These are phyloP conservation scores for Toxotes chatareus DNA, from an alignment of 2,113 vertebrate genomes.

Conservation along the genomic window DNA sequence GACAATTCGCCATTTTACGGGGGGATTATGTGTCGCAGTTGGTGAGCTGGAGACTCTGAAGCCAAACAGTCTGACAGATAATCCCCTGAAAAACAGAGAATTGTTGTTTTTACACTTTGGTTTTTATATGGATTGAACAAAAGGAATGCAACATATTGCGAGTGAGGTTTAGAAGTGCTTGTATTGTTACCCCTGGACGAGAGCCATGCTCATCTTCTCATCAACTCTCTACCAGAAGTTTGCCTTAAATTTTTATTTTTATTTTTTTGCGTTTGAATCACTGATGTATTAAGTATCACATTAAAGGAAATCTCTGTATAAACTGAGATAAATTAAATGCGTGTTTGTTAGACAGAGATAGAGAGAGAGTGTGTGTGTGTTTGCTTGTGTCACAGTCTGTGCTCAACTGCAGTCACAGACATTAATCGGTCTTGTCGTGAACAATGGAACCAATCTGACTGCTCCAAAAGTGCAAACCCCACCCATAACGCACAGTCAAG, in stretches of 20 bases:
- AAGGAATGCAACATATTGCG: not conserved
- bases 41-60: not conserved
- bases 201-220: not conserved
- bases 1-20: not conserved
- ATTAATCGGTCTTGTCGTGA: slow-evolving; percentile 41
- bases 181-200: not conserved
- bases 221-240: not conserved
- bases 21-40: not conserved
- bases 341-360: slow-evolving; percentile 1
- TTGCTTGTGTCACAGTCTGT: slow-evolving; percentile 1
- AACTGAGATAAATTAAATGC: not conserved
- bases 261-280: not conserved
- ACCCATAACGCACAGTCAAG: slow-evolving; percentile 10
- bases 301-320: not conserved
- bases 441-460: slow-evolving; percentile 48
- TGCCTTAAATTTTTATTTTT: no score
- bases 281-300: not conserved
- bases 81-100: not conserved
- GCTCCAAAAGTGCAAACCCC: slow-evolving; percentile 42
- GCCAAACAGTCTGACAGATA: not conserved
- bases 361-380: not conserved
- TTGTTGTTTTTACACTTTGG: not conserved
- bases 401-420: slow-evolving; percentile 37
- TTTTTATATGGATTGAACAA: not conserved
- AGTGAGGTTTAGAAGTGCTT: not conserved